These are phyloP conservation scores for Triplophysa siluroides DNA, from an alignment of 2,113 vertebrate species.

Conservation along the genomic window DNA sequence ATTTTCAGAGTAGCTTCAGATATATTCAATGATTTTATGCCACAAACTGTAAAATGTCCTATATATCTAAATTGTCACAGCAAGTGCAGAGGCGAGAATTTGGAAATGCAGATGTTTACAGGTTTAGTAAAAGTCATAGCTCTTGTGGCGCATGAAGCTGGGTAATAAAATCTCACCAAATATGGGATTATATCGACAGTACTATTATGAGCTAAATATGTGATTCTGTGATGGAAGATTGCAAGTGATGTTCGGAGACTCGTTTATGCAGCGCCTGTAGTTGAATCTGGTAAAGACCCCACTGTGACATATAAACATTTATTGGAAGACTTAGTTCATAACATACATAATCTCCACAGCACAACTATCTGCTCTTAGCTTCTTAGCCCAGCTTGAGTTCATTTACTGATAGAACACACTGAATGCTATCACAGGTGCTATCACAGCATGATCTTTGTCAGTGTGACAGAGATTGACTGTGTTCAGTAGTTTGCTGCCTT, in stretches of 20 bases:
- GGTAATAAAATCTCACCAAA: neutral
- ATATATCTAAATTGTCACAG: neutral
- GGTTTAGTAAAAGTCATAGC: neutral
- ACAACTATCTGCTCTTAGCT: neutral
- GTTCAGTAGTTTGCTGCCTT: neutral
- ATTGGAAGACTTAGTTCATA: conserved; percentile 1
- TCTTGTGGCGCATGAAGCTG: neutral
- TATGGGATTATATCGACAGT: neutral
- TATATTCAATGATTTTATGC: conserved; percentile 4
- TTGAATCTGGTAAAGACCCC: neutral
- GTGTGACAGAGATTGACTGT: no score
- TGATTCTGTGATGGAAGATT: neutral
- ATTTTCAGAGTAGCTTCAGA: conserved; percentile 1
- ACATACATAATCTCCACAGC: conserved; percentile 19
- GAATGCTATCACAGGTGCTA: neutral
- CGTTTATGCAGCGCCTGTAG: neutral
- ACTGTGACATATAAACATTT: neutral
- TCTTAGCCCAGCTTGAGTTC: conserved; percentile 3
- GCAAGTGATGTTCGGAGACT: neutral
- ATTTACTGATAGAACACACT: neutral
- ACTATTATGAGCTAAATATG: neutral
- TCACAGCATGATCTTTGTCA: no score
- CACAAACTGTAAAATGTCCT: neutral
- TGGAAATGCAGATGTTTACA: neutral
- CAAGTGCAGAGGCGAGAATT: neutral